These are phyloP conservation scores for Silurus asotus DNA, from an alignment of 2,113 vertebrate species.

Conservation along the genomic window DNA sequence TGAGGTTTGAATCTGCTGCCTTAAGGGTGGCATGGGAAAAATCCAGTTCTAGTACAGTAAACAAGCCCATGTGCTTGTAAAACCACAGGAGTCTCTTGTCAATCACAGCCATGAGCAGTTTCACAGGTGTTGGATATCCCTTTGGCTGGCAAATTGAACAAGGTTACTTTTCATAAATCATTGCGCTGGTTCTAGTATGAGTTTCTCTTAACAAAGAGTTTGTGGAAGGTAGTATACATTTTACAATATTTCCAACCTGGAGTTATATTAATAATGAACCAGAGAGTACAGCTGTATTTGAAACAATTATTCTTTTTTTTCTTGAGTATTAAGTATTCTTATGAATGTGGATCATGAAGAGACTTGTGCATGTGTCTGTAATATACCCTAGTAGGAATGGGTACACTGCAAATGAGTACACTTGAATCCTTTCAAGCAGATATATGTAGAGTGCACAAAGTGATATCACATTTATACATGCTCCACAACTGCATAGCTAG, in stretches of 20 bases:
- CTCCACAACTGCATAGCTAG: slow-evolving; percentile 8
- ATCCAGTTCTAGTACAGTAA: slow-evolving; percentile 46
- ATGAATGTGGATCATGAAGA: neutral
- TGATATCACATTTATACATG: neutral
- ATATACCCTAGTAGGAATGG: slow-evolving; percentile 22
- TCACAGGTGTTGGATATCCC: slow-evolving; percentile 48
- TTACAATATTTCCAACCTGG: slow-evolving; percentile 17
- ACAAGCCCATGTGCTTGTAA: slow-evolving; percentile 49
- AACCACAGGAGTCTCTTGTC: slow-evolving; percentile 46
- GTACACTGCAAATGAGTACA: neutral
- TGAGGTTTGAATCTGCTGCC: slow-evolving; percentile 30
- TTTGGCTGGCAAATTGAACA: slow-evolving; percentile 7
- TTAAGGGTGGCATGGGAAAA: slow-evolving; percentile 31
- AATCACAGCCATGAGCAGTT: slow-evolving; percentile 41
- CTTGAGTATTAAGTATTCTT: neutral
- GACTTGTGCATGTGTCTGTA: neutral
- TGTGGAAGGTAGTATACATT: slow-evolving; percentile 2
- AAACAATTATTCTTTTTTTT: neutral
- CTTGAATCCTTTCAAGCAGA: neutral
- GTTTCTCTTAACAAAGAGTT: slow-evolving; percentile 39
- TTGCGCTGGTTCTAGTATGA: slow-evolving; percentile 41
- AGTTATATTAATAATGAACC: slow-evolving; percentile 13
- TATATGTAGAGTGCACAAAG: neutral
- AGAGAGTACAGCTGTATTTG: neutral
- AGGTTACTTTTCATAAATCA: slow-evolving; percentile 50